Evolutionary conservation across 2,888 invertebrate species (phyloP).

Genomic region (Acanthosoma haemorrhoidale): DNA sequence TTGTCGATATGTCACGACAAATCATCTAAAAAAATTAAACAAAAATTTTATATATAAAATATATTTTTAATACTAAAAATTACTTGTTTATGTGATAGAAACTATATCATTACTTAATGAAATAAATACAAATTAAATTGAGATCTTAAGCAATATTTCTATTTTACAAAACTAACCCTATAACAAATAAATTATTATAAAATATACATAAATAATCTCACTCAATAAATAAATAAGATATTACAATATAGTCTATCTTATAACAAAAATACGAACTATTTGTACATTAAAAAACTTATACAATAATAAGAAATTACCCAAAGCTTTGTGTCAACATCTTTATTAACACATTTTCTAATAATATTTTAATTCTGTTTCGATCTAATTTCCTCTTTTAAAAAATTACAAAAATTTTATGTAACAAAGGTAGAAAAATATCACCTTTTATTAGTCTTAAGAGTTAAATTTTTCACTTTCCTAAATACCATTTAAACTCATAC

Average conservation of each 20-base stretch:
- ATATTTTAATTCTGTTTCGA: conserved; percentile 6
- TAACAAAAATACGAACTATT: conserved; percentile 28
- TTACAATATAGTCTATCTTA: not conserved
- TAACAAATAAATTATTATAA: conserved; percentile 12
- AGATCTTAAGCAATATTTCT: conserved; percentile 24
- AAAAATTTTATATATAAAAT: conserved; percentile 7
- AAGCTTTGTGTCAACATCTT: not conserved
- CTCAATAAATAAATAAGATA: conserved; percentile 24
- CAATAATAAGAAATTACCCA: not conserved
- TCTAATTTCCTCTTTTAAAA: not conserved
- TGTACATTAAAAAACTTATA: conserved; percentile 16
- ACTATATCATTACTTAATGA: not conserved
- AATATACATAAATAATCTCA: conserved; percentile 24
- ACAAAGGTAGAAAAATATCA: conserved; percentile 30
- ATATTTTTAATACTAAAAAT: conserved; percentile 9
- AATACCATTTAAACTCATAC: not conserved
- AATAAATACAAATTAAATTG: conserved; percentile 15
- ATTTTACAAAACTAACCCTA: conserved; percentile 17
- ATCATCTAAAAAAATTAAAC: conserved; percentile 14
- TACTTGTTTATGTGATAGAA: not conserved
- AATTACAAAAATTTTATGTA: conserved; percentile 18
- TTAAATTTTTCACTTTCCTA: not conserved
- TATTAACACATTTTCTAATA: not conserved
- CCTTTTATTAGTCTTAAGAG: conserved; percentile 15
- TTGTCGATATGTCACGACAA: conserved; percentile 27